Evolutionary conservation across 2,113 vertebrate genomes (phyloP).

Genomic region (Apodemus speciosus): DNA sequence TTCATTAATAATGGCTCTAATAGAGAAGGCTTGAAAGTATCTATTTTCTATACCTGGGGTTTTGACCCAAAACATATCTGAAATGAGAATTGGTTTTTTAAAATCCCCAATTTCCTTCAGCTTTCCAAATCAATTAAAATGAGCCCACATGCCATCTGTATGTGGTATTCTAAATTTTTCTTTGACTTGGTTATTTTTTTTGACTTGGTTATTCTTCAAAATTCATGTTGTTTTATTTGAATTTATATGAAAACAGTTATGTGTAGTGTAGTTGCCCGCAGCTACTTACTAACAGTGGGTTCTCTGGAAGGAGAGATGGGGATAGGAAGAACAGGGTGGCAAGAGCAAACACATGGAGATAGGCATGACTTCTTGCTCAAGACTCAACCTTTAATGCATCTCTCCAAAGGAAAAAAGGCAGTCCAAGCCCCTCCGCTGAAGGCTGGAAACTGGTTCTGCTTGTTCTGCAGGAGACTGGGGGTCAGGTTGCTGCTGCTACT

Average conservation of each 20-base stretch:
- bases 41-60: neutral
- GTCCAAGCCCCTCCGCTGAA: too few relatives aligned
- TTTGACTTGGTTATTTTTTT: slow-evolving; percentile 33
- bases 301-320: too few relatives aligned
- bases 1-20: neutral
- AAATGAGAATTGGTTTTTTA: slow-evolving; percentile 3
- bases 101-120: neutral
- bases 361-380: too few relatives aligned
- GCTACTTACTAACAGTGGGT: too few relatives aligned
- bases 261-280: too few relatives aligned
- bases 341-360: too few relatives aligned
- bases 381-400: too few relatives aligned
- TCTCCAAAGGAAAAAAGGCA: too few relatives aligned
- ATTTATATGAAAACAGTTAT: neutral
- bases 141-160: neutral
- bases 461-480: too few relatives aligned
- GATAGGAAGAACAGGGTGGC: too few relatives aligned
- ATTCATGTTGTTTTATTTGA: neutral
- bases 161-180: neutral
- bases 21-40: neutral
- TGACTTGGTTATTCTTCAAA: neutral
- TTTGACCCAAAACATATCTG: neutral
- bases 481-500: too few relatives aligned
- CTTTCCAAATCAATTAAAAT: slow-evolving; percentile 39
- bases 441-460: too few relatives aligned